Conservation (phyloP, 23 tunicate species). For the Trididemnum nubilum region DNA sequence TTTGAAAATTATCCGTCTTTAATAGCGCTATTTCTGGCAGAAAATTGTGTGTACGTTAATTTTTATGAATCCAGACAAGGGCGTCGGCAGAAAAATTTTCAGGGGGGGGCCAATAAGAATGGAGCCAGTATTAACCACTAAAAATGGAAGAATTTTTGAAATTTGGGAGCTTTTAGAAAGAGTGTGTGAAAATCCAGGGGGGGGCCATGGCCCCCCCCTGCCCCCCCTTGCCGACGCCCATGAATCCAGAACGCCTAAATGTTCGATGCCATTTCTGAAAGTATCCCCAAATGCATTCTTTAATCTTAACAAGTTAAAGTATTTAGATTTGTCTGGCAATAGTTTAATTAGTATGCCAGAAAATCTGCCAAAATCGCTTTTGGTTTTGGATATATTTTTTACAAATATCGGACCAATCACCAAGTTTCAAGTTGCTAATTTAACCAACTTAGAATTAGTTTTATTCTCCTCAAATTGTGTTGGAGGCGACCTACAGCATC, state of each 20-base stretch:
- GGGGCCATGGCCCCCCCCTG: no score
- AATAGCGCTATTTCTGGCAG: background rate
- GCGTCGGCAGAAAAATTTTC: no score
- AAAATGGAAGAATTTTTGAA: no score
- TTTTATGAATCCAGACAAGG: no score
- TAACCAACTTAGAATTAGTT: background rate
- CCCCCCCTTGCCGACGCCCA: no score
- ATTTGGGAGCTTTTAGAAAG: no score
- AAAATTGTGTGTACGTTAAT: background rate
- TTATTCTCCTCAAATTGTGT: constrained; percentile 3
- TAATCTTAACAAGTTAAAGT: background rate
- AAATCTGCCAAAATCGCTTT: background rate
- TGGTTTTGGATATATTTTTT: background rate
- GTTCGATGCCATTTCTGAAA: background rate
- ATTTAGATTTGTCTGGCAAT: background rate
- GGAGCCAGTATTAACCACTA: no score
- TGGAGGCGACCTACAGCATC: background rate
- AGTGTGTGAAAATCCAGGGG: no score
- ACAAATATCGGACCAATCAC: background rate
- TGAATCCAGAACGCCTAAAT: no score
- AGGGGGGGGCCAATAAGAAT: no score
- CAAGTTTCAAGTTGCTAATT: background rate
- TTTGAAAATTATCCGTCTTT: background rate
- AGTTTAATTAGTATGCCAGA: background rate
- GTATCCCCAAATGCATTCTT: background rate